Evolutionary conservation across 53 echinoderm and acorn worm genomes (phyloP).

Genomic region (Holothuria leucospilota): DNA sequence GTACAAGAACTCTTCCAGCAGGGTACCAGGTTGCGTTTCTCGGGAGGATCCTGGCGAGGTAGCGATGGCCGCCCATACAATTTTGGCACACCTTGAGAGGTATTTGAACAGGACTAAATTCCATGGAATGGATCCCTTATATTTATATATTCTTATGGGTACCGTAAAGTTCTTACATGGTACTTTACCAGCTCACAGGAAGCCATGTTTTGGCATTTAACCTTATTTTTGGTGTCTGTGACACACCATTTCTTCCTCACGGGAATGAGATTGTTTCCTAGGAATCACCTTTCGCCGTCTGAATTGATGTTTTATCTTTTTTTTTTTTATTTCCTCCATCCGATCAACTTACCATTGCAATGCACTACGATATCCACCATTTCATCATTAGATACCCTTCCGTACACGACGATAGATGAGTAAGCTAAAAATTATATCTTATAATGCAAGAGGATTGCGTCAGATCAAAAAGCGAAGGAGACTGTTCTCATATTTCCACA

Average conservation of each 20-base stretch:
- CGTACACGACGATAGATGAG: no score
- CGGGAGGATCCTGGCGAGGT: not conserved
- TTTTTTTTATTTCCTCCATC: not conserved
- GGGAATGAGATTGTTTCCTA: no score
- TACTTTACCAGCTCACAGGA: not conserved
- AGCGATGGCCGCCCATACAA: not conserved
- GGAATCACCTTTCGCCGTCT: not conserved
- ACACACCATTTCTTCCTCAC: not conserved
- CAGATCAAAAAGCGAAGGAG: not conserved
- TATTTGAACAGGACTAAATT: no score
- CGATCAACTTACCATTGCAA: no score
- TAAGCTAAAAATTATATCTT: no score
- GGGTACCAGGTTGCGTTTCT: not conserved
- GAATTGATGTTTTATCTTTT: not conserved
- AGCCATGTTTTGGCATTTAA: not conserved
- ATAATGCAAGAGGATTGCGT: not conserved
- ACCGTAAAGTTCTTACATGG: no score
- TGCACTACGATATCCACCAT: no score
- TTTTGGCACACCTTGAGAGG: no score
- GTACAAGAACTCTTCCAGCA: not conserved
- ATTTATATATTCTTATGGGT: no score
- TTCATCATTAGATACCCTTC: no score
- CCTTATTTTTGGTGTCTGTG: not conserved
- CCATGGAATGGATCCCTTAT: no score
- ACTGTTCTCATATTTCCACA: constrained; percentile 7